These are phyloP conservation scores for Labrus mixtus DNA, from an alignment of 2,113 vertebrate species.

Conservation along the genomic window DNA sequence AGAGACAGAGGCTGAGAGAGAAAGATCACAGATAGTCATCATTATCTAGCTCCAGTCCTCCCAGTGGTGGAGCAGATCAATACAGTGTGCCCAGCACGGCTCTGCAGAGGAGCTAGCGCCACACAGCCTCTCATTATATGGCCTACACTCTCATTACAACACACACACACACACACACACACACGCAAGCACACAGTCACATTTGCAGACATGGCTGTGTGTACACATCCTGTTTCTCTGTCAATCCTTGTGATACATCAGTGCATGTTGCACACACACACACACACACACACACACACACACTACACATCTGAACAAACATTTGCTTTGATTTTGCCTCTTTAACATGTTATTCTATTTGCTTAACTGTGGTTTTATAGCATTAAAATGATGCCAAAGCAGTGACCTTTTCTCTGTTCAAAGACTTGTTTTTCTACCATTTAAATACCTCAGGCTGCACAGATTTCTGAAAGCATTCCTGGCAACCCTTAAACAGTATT, in stretches of 20 bases:
- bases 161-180: conserved; percentile 35
- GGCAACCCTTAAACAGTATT: neutral
- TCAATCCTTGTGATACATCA: conserved; percentile 10
- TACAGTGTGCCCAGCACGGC: conserved; percentile 64
- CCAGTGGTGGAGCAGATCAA: conserved; percentile 74
- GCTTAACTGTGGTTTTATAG: conserved; percentile 1
- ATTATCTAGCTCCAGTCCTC: conserved; percentile 71
- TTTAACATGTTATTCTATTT: conserved; percentile 12
- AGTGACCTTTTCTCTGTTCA: neutral
- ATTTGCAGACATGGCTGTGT: conserved; percentile 21
- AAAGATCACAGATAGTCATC: conserved; percentile 71
- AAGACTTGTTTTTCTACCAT: neutral
- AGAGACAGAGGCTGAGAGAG: conserved; percentile 48
- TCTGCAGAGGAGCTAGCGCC: conserved; percentile 59
- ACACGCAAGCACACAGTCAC: conserved; percentile 29
- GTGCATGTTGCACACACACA: conserved; percentile 24
- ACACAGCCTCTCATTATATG: conserved; percentile 72
- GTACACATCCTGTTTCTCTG: conserved; percentile 22
- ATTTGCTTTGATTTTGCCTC: conserved; percentile 30
- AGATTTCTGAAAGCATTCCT: neutral
- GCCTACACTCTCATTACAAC: conserved; percentile 52
- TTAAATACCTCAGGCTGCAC: neutral
- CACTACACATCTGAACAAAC: conserved; percentile 37
- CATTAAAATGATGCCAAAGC: conserved; percentile 1
- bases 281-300: conserved; percentile 32